Evolutionary conservation across 2,797 vertebrate genomes (phyloP), one percentile per base, ranked within the genome.

Genomic region (Nothura maculosa): DNA sequence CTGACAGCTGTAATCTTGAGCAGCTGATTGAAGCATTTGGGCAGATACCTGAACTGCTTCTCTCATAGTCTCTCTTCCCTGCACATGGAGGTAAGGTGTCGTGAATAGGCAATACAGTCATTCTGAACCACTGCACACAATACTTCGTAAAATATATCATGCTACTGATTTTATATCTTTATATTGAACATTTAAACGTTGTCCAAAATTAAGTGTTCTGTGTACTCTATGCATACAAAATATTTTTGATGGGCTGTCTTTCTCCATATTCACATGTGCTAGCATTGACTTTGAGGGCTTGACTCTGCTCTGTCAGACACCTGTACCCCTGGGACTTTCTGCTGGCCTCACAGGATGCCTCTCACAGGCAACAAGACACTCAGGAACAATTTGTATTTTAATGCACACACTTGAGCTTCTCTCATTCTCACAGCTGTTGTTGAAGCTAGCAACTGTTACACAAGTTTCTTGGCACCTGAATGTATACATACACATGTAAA

Each of bases 1-100:
- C 48, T 85, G 75, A 64, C 68, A 92, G 81, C 45, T 91, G 73
- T 66, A 95, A 58, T 72, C 45, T 80, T 63, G 69, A 36, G 70
- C 57, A 84, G 85, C n/a, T 36, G 40, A 58, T 13, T 76, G 61
- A 89, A 95, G 64, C 8, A 22, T 36, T 85, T 82, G 10, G 68
- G 42, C 2, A 3, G 45, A 68, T 58, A 74, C 52, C 42, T 57
- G 3, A 85, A 61, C 24, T 27, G 18, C 28, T 85, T 10, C 10
- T 77, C 62, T 70, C 40, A 17, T 43, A 30, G 16, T 43, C 43
- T 34, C 25, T 74, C 40, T 16, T 80, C 30, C 32, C 36, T 64
- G 12, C 47, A 0, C 1, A 0, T n/a, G 40, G 32, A 79, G 3
- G 40, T 43, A n/a, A 9, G 3, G 4, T 36, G 10, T 10, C 67